phyloP scores from a whole-genome alignment of 2,888 invertebrate species.

The Portevinia maculata region DNA sequence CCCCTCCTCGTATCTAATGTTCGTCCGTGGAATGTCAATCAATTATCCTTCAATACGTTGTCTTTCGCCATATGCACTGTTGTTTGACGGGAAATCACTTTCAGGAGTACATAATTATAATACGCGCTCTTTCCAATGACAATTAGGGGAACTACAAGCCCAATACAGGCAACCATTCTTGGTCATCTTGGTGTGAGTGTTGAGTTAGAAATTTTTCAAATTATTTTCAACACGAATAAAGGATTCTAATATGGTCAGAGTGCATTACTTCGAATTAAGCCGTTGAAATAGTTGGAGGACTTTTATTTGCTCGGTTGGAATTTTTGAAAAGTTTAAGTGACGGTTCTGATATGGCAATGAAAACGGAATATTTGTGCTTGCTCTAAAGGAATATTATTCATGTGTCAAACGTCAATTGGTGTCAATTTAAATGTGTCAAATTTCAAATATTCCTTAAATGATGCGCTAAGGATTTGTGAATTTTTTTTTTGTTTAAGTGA shows the following conservation, averaged over 20 bases:
- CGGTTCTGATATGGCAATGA: no score
- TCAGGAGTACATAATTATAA: conserved; percentile 4
- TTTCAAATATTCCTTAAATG: no score
- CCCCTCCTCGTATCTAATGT: conserved; percentile 1
- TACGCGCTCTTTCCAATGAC: conserved; percentile 30
- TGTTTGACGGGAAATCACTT: conserved; percentile 20
- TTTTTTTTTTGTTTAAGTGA: no score
- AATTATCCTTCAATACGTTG: conserved; percentile 26
- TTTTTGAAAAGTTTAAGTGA: not conserved
- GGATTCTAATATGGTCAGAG: conserved; percentile 14
- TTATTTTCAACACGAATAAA: conserved; percentile 4
- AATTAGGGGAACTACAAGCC: conserved; percentile 45
- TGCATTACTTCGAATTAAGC: conserved; percentile 47
- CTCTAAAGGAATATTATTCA: no score
- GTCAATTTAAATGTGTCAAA: no score
- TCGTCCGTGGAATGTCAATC: conserved; percentile 12
- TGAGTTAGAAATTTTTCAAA: conserved; percentile 11
- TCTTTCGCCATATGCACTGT: conserved; percentile 6
- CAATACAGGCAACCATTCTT: not conserved
- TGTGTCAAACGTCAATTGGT: no score
- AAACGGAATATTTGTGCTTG: no score
- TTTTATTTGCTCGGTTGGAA: conserved; percentile 6
- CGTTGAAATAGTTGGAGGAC: conserved; percentile 29
- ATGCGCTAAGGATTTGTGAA: no score
- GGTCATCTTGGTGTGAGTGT: conserved; percentile 1